A percentile compares a stretch with the other conserved stretches of the same genome.
Conservation (phyloP, 2,888 invertebrate species). For the Pyrgus malvae region DNA sequence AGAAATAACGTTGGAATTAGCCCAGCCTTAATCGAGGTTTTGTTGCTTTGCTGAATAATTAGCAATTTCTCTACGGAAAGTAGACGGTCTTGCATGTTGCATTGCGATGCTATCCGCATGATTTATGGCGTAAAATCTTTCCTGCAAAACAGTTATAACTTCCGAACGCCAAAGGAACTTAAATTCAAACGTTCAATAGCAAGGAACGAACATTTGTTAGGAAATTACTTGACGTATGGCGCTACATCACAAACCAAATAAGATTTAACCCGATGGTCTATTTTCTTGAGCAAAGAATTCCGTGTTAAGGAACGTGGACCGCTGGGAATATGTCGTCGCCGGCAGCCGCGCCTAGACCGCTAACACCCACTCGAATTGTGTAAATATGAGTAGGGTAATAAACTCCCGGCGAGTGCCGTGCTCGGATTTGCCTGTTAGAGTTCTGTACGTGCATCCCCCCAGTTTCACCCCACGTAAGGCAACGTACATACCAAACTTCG, state of each 20-base stretch:
- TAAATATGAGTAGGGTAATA: conserved; percentile 77
- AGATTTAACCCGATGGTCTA: conserved; percentile 27
- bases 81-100: no score
- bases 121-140: no score
- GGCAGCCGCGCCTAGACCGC: conserved; percentile 50
- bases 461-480: conserved; percentile 42
- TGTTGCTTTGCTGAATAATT: no score
- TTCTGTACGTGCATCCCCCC: conserved; percentile 67
- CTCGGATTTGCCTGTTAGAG: conserved; percentile 71
- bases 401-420: conserved; percentile 64
- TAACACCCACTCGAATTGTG: conserved; percentile 70
- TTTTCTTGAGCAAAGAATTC: conserved; percentile 30
- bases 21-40: no score
- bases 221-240: conserved; percentile 16
- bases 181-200: not conserved
- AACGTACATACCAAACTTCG: conserved; percentile 60
- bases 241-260: conserved; percentile 15
- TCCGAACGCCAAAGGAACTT: not conserved
- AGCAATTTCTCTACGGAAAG: no score
- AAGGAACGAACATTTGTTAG: conserved; percentile 16
- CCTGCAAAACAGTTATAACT: no score
- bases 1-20: no score
- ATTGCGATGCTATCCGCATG: no score
- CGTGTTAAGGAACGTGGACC: conserved; percentile 37
- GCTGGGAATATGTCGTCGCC: conserved; percentile 42